Evolutionary conservation across 2,797 vertebrate species (phyloP), one percentile per base, ranked within the genome.

Genomic region (Nothura maculosa): DNA sequence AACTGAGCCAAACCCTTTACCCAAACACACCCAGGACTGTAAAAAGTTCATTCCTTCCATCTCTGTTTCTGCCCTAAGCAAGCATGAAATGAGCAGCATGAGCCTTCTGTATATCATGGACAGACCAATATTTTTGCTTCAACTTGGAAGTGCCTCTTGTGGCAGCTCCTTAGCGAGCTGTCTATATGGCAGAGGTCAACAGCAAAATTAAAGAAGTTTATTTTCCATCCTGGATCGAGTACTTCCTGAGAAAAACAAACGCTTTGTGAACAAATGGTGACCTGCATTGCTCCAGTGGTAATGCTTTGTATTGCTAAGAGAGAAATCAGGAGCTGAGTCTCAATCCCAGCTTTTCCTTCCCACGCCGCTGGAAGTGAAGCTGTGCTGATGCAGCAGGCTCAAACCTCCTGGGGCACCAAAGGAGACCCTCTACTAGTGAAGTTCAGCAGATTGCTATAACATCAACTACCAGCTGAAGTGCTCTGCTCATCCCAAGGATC

Each of bases 191-290:
- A 81, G 73, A 90, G 1, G 22, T 60, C 50, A 89, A 93, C 92
- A 85, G 40, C 32, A 69, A 89, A 87, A 89, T 61, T 61, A 5
- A 42, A 86, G 22, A 67, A 63, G 72, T 77, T 93, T 81, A 76
- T 92, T 94, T 94, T 95, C 85, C 45, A 32, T 81, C 63, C 36
- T 1, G 3, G 73, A 70, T 13, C 25, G 24, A 84, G 43, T 54
- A 69, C 54, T 92, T 95, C 90, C 85, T 48, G 47, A 92, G 63
- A 75, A 94, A 91, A 93, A 93, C 62, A 91, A 94, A 73, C 60
- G 58, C 62, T 30, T 69, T 61, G 81, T 47, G 63, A 87, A 70
- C 64, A 87, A 5, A 0, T 9, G 77, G 17, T 87, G 81, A 93
- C 90, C 76, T 24, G 25, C 0, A 0, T 60, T 85, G 48, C 82